phyloP scores from a whole-genome alignment of 1,140 invertebrate species.

The Penaeus japonicus region DNA sequence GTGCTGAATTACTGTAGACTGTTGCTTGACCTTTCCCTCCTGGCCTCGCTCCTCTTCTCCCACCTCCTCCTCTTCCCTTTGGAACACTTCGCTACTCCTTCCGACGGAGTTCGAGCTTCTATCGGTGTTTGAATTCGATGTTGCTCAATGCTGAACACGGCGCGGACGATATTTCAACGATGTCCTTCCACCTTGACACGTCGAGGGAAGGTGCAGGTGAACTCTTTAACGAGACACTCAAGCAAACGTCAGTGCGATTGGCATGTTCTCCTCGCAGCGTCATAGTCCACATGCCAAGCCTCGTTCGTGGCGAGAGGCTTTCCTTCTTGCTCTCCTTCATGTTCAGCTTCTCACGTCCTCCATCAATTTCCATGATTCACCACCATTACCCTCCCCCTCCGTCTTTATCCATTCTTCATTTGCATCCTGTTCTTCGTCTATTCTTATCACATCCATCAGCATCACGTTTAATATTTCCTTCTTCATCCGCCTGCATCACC shows the following conservation, averaged over 20 bases:
- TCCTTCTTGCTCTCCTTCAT: not conserved
- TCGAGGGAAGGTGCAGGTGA: too few relatives aligned
- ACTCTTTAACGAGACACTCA: too few relatives aligned
- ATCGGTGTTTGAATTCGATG: not conserved
- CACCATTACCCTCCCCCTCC: not conserved
- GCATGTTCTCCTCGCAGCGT: too few relatives aligned
- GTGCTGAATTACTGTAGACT: conserved; percentile 44
- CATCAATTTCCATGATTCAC: not conserved
- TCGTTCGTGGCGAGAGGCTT: not conserved
- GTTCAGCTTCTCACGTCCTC: not conserved
- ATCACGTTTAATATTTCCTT: not conserved
- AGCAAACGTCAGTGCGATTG: too few relatives aligned
- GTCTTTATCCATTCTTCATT: not conserved
- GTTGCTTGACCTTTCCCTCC: conserved; percentile 30
- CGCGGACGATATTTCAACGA: too few relatives aligned
- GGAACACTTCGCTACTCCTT: not conserved
- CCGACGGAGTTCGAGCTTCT: not conserved
- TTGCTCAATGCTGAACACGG: too few relatives aligned
- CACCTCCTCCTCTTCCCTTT: not conserved
- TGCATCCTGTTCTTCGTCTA: not conserved
- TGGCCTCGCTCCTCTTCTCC: not conserved
- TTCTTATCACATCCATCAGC: not conserved
- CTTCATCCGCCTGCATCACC: not conserved
- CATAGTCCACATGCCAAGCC: too few relatives aligned
- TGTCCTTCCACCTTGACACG: too few relatives aligned